These are phyloP conservation scores for Xenotilapia caudafasciata DNA, from an alignment of 2,113 vertebrate genomes.

Conservation along the genomic window DNA sequence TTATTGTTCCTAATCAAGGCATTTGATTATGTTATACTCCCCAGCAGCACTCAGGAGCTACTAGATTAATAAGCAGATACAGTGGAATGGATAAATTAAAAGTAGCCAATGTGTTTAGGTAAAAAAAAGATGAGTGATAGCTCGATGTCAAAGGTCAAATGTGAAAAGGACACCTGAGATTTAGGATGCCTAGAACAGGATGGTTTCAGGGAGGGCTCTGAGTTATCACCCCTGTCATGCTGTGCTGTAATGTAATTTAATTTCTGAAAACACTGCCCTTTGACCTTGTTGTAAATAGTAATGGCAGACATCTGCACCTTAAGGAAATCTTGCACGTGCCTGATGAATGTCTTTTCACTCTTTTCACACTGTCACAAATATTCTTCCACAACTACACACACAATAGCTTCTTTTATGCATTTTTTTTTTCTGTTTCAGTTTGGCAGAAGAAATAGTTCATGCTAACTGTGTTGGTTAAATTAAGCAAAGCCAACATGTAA, in stretches of 20 bases:
- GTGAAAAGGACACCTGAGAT: background rate
- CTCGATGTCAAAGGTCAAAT: background rate
- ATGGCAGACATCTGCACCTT: background rate
- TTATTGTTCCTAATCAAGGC: constrained; percentile 17
- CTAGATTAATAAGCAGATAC: background rate
- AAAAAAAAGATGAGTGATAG: background rate
- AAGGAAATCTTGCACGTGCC: background rate
- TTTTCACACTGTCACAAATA: background rate
- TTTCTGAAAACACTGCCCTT: background rate
- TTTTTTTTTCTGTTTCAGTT: background rate
- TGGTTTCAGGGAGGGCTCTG: background rate
- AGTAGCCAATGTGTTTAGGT: background rate
- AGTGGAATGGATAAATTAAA: background rate
- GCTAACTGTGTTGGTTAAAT: background rate
- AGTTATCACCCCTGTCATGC: background rate
- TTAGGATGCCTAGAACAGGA: background rate
- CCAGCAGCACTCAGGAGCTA: background rate
- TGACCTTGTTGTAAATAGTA: background rate
- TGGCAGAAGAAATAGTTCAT: background rate
- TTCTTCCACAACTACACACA: background rate
- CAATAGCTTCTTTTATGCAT: background rate
- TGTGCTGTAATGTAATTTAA: background rate
- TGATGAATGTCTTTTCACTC: background rate
- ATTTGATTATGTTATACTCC: background rate
- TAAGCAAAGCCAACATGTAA: background rate